Evolutionary conservation across 2,113 vertebrate genomes (phyloP).

Genomic region (Ellobius talpinus): DNA sequence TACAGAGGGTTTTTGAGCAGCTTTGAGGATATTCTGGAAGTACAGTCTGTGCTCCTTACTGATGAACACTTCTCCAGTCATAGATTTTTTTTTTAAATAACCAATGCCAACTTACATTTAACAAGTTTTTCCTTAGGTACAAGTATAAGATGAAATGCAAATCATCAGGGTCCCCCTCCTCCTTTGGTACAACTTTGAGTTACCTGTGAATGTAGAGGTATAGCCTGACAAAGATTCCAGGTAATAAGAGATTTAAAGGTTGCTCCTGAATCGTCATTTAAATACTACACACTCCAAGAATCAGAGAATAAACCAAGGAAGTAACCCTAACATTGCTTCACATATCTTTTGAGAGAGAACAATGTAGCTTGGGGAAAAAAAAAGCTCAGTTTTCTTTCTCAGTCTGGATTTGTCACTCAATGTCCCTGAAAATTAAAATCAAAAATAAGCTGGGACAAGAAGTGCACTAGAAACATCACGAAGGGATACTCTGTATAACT

Average conservation of each 20-base stretch:
- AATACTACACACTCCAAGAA: not conserved
- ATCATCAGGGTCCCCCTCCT: not conserved
- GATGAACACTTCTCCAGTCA: not conserved
- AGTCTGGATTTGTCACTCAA: not conserved
- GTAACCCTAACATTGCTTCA: not conserved
- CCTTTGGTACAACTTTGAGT: constrained; percentile 29
- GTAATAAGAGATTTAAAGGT: not conserved
- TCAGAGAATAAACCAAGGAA: not conserved
- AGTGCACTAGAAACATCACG: not conserved
- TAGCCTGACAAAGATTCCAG: not conserved
- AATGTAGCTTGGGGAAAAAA: not conserved
- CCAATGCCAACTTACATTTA: not conserved
- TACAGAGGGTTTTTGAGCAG: too few relatives aligned
- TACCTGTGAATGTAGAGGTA: not conserved
- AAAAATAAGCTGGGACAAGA: not conserved
- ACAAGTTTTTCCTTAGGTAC: not conserved
- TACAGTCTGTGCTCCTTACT: not conserved
- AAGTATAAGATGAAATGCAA: constrained; percentile 5
- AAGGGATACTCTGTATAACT: not conserved
- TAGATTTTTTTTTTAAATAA: not conserved
- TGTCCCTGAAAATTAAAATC: not conserved
- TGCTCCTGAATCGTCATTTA: not conserved
- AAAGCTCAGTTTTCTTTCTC: constrained; percentile 35
- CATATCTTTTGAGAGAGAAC: constrained; percentile 28
- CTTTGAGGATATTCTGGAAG: not conserved